Conservation (phyloP, 2,113 vertebrate genomes). For the Phoxinus phoxinus region DNA sequence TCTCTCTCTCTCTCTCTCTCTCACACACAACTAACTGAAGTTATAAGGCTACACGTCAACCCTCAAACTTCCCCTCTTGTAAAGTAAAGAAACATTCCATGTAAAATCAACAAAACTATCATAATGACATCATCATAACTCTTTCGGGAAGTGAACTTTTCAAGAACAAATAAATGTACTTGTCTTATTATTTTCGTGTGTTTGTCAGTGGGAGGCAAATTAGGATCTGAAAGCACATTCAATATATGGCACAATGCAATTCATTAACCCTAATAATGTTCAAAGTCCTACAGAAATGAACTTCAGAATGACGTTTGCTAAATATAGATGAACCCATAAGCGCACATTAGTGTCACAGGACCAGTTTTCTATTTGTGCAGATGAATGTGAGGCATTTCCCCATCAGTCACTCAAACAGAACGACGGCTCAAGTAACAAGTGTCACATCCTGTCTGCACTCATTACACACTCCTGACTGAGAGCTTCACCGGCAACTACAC, state of each 20-base stretch:
- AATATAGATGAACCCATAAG: background rate
- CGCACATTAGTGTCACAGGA: no score
- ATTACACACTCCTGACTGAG: background rate
- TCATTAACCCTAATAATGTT: background rate
- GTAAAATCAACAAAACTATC: background rate
- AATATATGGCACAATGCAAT: background rate
- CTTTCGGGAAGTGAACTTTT: background rate
- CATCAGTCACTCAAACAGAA: background rate
- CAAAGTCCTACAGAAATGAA: background rate
- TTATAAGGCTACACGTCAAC: background rate
- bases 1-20: no score
- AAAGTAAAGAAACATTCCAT: background rate
- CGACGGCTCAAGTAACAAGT: background rate
- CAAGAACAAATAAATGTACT: background rate
- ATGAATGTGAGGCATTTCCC: background rate
- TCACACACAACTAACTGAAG: no score
- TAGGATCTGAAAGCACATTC: background rate
- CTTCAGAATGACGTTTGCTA: background rate
- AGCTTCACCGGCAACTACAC: background rate
- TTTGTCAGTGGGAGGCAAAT: background rate
- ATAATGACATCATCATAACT: background rate
- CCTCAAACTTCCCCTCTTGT: background rate
- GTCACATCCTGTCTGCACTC: background rate
- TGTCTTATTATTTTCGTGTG: background rate
- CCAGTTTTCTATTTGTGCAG: background rate